Percentiles rank a stretch among this genome's conserved stretches.
Evolutionary conservation across 2,113 vertebrate genomes (phyloP).

Genomic region (Lepidothrix coronata): DNA sequence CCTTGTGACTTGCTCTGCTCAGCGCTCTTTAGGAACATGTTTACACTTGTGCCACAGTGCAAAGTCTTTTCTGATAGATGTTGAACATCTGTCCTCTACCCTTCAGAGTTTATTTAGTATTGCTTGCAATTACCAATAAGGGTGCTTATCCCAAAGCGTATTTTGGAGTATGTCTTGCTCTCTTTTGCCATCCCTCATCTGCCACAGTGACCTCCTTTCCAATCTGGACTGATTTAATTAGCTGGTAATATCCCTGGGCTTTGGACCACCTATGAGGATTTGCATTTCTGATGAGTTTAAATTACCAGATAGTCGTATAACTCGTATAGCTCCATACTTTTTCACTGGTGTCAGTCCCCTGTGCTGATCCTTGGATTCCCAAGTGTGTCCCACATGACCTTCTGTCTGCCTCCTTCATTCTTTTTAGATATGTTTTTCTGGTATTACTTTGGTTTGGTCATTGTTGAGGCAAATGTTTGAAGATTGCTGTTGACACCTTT

Average conservation of each 20-base stretch:
- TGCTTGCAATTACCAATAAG: not conserved
- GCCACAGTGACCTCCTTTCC: not conserved
- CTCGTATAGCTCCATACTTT: not conserved
- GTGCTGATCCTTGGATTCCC: not conserved
- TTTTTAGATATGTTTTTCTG: not conserved
- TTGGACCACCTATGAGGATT: not conserved
- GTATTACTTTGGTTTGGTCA: not conserved
- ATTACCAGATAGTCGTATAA: not conserved
- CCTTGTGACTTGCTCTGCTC: not conserved
- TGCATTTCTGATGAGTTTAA: not conserved
- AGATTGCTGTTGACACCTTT: not conserved
- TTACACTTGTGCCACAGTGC: not conserved
- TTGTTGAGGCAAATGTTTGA: rapidly evolving
- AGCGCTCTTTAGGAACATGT: not conserved
- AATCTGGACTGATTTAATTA: not conserved
- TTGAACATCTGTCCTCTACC: not conserved
- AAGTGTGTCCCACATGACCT: not conserved
- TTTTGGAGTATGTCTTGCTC: not conserved
- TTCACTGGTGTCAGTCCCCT: not conserved
- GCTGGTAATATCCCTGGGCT: not conserved
- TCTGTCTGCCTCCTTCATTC: not conserved
- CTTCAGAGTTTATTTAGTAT: not conserved
- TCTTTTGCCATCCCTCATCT: not conserved
- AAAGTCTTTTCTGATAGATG: not conserved
- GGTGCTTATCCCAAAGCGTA: not conserved